Base-by-base conservation (phyloP, 1,140 invertebrate species). In the Tetraneura akinire region DNA sequence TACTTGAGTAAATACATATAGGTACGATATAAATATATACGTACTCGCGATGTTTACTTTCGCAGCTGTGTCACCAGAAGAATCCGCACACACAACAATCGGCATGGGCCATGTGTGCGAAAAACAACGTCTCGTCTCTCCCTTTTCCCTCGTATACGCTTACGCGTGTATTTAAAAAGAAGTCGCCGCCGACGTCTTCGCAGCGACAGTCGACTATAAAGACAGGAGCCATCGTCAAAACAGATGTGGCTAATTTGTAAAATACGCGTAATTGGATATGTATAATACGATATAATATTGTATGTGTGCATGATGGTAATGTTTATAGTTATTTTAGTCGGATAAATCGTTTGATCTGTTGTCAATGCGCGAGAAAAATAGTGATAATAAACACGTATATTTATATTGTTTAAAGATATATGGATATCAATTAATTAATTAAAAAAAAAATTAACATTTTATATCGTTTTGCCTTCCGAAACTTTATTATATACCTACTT, bases 51-150 rank as follows among this genome's bases (percentile, higher is more conserved):
- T 60, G 37, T 64, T 64, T 37, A 64, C 62, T 64, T 16, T 21
- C 37, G n/a, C 64, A 62, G 60, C 60, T 32, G 60, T 62, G 60
- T 62, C 60, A 29, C 26, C n/a, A 32, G 32, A 0, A 42, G 37
- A 66, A 23, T 45, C 37, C 14, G 18, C 14, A 21, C 13, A 64
- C 16, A 18, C 14, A 32, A 68, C 37, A 45, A 47, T 68, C 23
- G 21, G n/a, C n/a, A n/a, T n/a, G n/a, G 11, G 14, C 21, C 66
- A 49, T 70, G 66, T 70, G 42, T 42, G 66, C 66, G 66, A 49
- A 70, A 70, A 70, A 70, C 45, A 6, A 37, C 32, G 14, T 47
- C 53, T n/a, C 10, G n/a, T 23, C 13, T 47, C 64, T 68, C 64
- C 37, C 37, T 68, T 23, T 68, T 47, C 64, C n/a, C 32, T 37